Base-by-base conservation (phyloP, 2,113 vertebrate species). In the Sinocyclocheilus grahami region DNA sequence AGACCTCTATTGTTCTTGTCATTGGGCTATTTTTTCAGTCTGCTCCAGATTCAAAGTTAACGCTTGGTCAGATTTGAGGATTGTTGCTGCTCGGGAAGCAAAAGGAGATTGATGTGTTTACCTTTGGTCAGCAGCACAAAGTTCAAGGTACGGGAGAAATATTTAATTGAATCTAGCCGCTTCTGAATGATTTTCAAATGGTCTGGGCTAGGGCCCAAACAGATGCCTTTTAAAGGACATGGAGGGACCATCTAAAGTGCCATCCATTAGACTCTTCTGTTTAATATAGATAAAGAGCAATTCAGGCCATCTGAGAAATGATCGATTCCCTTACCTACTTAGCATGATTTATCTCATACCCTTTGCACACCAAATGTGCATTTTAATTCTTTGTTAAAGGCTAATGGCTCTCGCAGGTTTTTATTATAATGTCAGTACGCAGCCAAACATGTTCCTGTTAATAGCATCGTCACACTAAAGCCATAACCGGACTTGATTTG, bases 71-170 rank as follows among this genome's bases (percentile, higher is more conserved):
- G 88, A 89, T 83, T 69, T 62, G 58, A 81, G 85, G 48, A 89
- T 81, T 89, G 88, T 89, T 87, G 86, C 78, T 87, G 86, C 86
- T 86, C 27, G 46, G 85, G 76, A 78, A 86, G 74, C 84, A 69
- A 87, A 87, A 85, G 72, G 82, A 87, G 88, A 89, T 89, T 89
- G 88, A 89, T 89, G 88, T 89, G 84, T 89, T 89, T 89, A 87
- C 86, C 84, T 84, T 83, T 85, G 58, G 51, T 89, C 86, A 89
- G 88, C 74, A 75, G 83, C 79, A 22, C 84, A 86, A 89, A 71
- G 88, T 89, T 87, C 84, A 89, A 87, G 86, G 84, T 89, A 79
- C 67, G 74, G 58, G 88, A 83, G 80, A 84, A 84, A 87, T 84
- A 51, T 84, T 89, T 87, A 87, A 89, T 87, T 87, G 85, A 82